Evolutionary conservation across 2,888 invertebrate species (phyloP), one percentile per base, ranked within the genome.

Genomic region (Antheraea yamamai): DNA sequence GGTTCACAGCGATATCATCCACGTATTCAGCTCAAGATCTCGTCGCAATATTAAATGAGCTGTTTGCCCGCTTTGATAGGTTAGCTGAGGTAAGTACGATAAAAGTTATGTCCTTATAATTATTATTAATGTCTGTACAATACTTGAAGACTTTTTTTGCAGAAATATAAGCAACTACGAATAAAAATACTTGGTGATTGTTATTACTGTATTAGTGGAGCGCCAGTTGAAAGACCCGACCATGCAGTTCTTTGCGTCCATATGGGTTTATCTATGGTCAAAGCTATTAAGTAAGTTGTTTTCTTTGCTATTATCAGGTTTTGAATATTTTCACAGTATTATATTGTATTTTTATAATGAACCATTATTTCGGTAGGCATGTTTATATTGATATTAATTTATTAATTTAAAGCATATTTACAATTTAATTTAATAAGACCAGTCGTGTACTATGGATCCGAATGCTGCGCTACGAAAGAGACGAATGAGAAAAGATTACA

Each of bases 171-270:
- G 88, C 99, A 99, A 90, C 95, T 99, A 80, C 96, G 99, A 79
- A 99, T 99, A 84, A 99, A 99, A 96, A 99, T 99, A 89, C 96
- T 99, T 74, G 99, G 99, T 1, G 99, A 99, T 90, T 99, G 99
- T 91, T 99, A 99, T 95, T 99, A 99, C 95, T 99, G 99, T 93
- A 98, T 99, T 87, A 98, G 98, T 90, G 99, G 99, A 26, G 98
- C 98, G 70, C 98, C 98, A 0, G 96, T 97, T 77, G 98, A 98
- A 89, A 95, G 98, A 75, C 96, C 97, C 0, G 98, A 99, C 89
- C 99, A 99, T 92, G 98, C 98, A 73, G 97, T 98, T 39, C 96
- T 99, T 66, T 98, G 98, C 91, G 98, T 99, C 35, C 98, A 98
- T 90, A 99, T 99, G 99, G 99, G 99, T 70, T 95, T 99, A 74